Evolutionary conservation across 2,888 invertebrate species (phyloP).

Genomic region (Limnephilus auricula): DNA sequence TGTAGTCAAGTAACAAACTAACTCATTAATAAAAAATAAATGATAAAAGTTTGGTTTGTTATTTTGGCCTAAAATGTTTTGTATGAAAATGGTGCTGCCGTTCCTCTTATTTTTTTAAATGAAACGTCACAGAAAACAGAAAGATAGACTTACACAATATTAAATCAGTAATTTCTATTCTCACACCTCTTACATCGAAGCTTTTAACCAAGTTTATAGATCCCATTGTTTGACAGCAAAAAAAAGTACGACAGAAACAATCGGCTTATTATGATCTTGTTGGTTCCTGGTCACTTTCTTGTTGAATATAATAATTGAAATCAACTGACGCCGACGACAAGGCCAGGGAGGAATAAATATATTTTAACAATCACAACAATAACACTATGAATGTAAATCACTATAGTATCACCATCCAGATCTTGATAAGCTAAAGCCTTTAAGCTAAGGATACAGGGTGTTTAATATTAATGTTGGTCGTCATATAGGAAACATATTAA

Average conservation of each 20-base stretch:
- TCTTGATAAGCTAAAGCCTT: background rate
- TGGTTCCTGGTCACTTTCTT: background rate
- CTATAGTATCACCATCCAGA: background rate
- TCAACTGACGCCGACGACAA: background rate
- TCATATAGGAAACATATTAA: background rate
- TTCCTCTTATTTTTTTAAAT: too few relatives aligned
- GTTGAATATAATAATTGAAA: slow-evolving; percentile 16
- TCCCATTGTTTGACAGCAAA: background rate
- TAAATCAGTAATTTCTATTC: background rate
- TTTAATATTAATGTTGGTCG: background rate
- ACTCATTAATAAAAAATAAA: too few relatives aligned
- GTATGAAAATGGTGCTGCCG: too few relatives aligned
- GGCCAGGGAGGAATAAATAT: slow-evolving; percentile 6
- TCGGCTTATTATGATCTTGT: background rate
- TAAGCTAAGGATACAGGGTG: background rate
- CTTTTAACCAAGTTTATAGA: background rate
- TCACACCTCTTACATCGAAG: background rate
- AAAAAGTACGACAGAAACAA: background rate
- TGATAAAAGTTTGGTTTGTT: too few relatives aligned
- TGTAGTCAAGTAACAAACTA: too few relatives aligned
- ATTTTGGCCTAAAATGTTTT: too few relatives aligned
- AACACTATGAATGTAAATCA: background rate
- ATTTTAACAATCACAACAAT: background rate
- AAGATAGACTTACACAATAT: too few relatives aligned
- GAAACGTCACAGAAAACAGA: too few relatives aligned